Percentiles rank a stretch among this genome's conserved stretches.
These are phyloP conservation scores for Drosophila fuyamai DNA, from an alignment of 1,140 invertebrate species.

Conservation along the genomic window DNA sequence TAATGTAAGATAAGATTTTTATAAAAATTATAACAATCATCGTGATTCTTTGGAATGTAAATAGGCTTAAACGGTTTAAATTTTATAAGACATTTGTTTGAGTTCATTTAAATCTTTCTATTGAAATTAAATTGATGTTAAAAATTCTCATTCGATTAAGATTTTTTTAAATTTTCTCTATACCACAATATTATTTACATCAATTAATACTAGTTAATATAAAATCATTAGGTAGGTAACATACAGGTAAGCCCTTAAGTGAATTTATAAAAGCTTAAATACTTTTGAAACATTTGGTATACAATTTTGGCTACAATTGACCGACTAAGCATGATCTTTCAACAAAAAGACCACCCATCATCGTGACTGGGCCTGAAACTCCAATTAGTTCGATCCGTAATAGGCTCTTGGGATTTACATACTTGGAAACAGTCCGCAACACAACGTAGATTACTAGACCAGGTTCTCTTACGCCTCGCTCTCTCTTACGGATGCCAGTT, in stretches of 20 bases:
- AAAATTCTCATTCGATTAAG: no score
- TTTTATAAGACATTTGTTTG: background rate
- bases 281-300: no score
- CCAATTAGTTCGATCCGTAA: background rate
- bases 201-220: no score
- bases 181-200: no score
- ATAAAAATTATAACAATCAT: background rate
- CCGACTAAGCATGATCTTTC: background rate
- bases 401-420: background rate
- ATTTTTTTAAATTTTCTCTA: no score
- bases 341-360: background rate
- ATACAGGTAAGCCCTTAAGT: no score
- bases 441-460: background rate
- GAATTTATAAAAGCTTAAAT: no score
- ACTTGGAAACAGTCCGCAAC: background rate
- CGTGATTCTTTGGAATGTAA: background rate
- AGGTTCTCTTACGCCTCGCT: background rate
- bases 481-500: background rate
- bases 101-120: no score
- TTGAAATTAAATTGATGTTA: no score
- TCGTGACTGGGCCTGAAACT: background rate
- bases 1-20: background rate
- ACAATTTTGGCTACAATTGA: background rate
- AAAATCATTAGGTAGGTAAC: no score
- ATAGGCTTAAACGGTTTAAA: background rate